Evolutionary conservation across 53 echinoderm and acorn worm species (phyloP), one percentile per base, ranked within the genome.

Genomic region (Zoroaster sp.): DNA sequence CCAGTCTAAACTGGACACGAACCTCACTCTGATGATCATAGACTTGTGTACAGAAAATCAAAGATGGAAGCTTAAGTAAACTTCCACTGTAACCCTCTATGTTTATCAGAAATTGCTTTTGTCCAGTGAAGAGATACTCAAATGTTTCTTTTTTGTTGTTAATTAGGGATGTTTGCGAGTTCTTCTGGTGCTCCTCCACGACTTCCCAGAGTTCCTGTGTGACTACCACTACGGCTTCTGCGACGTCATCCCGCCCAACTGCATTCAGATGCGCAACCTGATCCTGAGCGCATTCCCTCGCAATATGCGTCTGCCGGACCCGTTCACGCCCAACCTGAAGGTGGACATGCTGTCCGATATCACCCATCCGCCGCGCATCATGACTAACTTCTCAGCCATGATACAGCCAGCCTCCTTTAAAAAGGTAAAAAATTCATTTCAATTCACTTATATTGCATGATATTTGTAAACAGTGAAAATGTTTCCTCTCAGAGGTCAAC

Each of bases 211-310:
- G 83, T 99, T 99, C 93, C 92, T 99, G 43, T 99, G 99, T 81
- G 99, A 99, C 83, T 99, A 99, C 87, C 99, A 99, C 90, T 99
- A 99, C 80, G 99, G 99, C 46, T 99, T 99, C 93, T 99, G 99
- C 63, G 99, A 99, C 49, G 99, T 99, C 73, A 99, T 99, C 71
- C 99, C 99, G 23, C 99, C 99, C 59, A 99, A 99, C 99, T 99
- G 99, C 83, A 99, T 99, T 86, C 99, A 99, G 92, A 99, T 99
- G 99, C 96, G 99, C 66, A 99, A 99, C 76, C 99, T 99, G 40
- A 99, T 99, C 51, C 92, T 99, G 52, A 95, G 95, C 80, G 99
- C 99, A n/a, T 99, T 99, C 92, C 99, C 99, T 72, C 92, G 99
- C 42, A 99, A 99, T 94, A 99, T 99, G 99, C 87, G 99, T 21